These are phyloP conservation scores for Drosophila lini DNA, from an alignment of 1,140 invertebrate species.

Conservation along the genomic window DNA sequence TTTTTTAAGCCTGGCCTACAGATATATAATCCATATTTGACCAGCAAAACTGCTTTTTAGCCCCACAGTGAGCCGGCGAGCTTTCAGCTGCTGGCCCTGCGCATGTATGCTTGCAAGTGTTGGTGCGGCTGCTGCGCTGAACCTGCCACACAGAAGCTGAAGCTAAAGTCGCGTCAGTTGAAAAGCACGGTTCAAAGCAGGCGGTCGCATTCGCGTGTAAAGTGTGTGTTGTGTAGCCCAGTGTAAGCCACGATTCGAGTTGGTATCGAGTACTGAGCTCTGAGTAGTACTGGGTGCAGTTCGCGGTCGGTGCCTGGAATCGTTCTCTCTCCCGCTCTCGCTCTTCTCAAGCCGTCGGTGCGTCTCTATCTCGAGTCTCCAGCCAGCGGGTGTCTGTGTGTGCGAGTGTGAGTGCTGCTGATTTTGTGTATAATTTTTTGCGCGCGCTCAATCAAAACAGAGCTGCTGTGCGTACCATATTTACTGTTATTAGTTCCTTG, in stretches of 20 bases:
- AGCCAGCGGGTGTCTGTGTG: slow-evolving; percentile 26
- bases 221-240: slow-evolving; percentile 17
- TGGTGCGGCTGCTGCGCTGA: slow-evolving; percentile 24
- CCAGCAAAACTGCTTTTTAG: accelerated
- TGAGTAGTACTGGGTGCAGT: slow-evolving; percentile 30
- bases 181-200: slow-evolving; percentile 58
- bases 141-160: background rate
- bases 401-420: slow-evolving; percentile 46
- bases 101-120: slow-evolving; percentile 25
- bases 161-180: slow-evolving; percentile 44
- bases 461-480: slow-evolving; percentile 40
- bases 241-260: slow-evolving; percentile 46
- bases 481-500: slow-evolving; percentile 18
- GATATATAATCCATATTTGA: background rate
- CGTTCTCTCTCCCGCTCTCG: slow-evolving; percentile 35
- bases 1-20: background rate
- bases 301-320: slow-evolving; percentile 43
- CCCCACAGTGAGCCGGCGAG: slow-evolving; percentile 19
- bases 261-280: slow-evolving; percentile 18
- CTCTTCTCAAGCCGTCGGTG: slow-evolving; percentile 45
- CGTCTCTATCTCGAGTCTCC: slow-evolving; percentile 42
- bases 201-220: slow-evolving; percentile 52
- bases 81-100: slow-evolving; percentile 46
- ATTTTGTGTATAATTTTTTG: slow-evolving; percentile 83
- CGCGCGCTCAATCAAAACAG: slow-evolving; percentile 81